Evolutionary conservation across 2,888 invertebrate species (phyloP).

Genomic region (Mesopsocus fuscifrons): DNA sequence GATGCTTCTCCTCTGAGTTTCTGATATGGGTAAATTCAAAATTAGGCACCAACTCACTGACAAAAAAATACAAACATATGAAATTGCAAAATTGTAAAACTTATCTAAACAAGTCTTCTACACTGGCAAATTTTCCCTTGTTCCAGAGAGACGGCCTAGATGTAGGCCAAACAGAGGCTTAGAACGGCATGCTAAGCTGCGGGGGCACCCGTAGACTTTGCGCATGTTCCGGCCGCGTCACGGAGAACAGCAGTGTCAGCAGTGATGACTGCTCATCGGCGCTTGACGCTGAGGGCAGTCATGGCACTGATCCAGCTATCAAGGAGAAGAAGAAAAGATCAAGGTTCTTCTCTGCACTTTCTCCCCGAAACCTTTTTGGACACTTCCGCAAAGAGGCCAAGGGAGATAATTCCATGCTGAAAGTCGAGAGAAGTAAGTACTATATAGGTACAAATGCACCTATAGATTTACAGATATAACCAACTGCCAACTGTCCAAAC

Average conservation of each 20-base stretch:
- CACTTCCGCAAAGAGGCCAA: slow-evolving; percentile 46
- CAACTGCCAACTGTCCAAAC: no score
- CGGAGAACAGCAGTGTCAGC: slow-evolving; percentile 5
- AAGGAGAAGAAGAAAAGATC: slow-evolving; percentile 5
- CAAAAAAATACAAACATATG: no score
- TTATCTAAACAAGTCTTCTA: no score
- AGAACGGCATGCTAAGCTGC: slow-evolving; percentile 2
- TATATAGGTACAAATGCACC: no score
- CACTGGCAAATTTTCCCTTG: neutral
- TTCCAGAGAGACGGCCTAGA: neutral
- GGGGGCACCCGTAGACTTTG: neutral
- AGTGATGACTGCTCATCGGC: neutral
- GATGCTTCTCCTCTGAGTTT: no score
- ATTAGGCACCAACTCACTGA: no score
- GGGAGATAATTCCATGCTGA: slow-evolving; percentile 43
- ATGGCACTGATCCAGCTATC: neutral
- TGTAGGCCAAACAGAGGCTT: neutral
- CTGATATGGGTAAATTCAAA: no score
- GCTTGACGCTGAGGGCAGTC: neutral
- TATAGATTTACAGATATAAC: no score
- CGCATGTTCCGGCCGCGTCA: slow-evolving; percentile 3
- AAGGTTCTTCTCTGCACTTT: slow-evolving; percentile 31
- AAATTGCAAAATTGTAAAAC: no score
- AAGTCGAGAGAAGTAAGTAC: slow-evolving; percentile 56
- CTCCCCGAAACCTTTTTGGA: slow-evolving; percentile 39